Evolutionary conservation across 1,140 invertebrate genomes (phyloP), one percentile per base, ranked within the genome.

Genomic region (Camponotus vicinus): DNA sequence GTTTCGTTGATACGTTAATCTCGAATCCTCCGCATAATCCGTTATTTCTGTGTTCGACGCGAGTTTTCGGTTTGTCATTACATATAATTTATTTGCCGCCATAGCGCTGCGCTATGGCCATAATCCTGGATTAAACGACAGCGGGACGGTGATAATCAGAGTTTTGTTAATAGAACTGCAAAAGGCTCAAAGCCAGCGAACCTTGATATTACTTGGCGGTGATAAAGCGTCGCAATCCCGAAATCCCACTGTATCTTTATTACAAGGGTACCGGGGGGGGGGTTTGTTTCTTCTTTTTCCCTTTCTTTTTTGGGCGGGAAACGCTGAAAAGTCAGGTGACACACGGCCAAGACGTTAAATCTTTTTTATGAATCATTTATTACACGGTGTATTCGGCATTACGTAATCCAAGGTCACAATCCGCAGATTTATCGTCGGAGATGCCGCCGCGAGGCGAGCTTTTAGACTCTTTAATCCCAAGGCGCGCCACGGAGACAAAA

Each of bases 391-490:
- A 83, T 88, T 87, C 76, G 70, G 67, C 57, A 86, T 85, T 82
- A 64, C 55, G 63, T 63, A 83, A 69, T 88, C 79, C 52, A 69
- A 84, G 80, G 86, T 83, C 87, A 84, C 64, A 80, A 90, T 90
- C 89, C 86, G 70, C 15, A 79, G 89, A 90, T 90, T 90, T 90
- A 90, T 88, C 86, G 84, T 42, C 76, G 63, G 71, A 64, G 85
- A 83, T 52, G 49, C 49, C 49, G 86, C 82, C 70, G 75, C 42
- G 78, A 86, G 89, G 75, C 42, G 78, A 86, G 89, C 66, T 88
- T 88, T 87, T 78, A 84, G 89, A 90, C 84, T 90, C 82, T 84
- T 87, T 91, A 90, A 90, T 90, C 86, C 86, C 70, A 75, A 88
- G 87, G 83, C 88, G 86, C 90, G 89, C 86, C 90, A 37, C 75